These are phyloP conservation scores for Carlito syrichta DNA, from an alignment of 2,113 vertebrate species.

Conservation along the genomic window DNA sequence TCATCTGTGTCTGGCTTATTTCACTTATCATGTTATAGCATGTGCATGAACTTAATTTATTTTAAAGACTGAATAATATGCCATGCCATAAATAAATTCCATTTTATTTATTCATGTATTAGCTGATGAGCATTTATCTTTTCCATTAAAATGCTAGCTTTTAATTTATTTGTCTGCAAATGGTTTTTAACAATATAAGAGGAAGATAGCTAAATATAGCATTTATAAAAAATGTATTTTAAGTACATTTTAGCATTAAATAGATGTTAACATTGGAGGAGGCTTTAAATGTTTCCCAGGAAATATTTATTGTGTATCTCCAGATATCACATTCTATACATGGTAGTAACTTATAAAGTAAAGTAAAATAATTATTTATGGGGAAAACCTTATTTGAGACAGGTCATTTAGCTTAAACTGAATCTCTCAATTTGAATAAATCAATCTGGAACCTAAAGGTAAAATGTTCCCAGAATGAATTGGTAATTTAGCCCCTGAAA, in stretches of 20 bases:
- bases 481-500: too few relatives aligned
- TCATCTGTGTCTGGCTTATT: background rate
- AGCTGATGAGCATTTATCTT: background rate
- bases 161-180: background rate
- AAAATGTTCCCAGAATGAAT: too few relatives aligned
- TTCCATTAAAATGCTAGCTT: background rate
- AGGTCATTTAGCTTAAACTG: background rate
- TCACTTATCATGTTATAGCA: background rate
- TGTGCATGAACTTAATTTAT: background rate
- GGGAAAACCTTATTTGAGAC: background rate
- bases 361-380: background rate
- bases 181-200: background rate
- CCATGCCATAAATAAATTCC: background rate
- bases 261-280: background rate
- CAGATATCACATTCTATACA: background rate
- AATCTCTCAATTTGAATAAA: background rate
- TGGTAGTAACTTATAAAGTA: background rate
- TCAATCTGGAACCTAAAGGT: background rate
- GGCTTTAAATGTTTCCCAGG: background rate
- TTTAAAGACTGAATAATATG: background rate
- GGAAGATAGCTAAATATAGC: background rate
- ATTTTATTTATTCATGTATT: too few relatives aligned
- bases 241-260: background rate
- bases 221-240: too few relatives aligned
- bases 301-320: background rate